A percentile compares a stretch with the other conserved stretches of the same genome.
These are phyloP conservation scores for Theretra japonica DNA, from an alignment of 2,888 invertebrate species.

Conservation along the genomic window DNA sequence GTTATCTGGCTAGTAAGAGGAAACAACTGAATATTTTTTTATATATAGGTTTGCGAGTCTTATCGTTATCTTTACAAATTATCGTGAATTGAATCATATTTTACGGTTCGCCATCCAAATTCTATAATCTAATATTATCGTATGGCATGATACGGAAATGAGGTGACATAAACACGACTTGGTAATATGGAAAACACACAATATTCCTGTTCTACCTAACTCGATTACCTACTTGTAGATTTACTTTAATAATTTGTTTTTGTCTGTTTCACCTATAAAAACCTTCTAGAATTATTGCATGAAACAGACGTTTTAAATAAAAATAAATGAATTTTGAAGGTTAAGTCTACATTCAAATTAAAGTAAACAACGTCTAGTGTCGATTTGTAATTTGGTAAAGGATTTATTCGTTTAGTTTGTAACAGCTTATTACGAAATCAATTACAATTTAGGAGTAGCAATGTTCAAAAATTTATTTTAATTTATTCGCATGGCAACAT, in stretches of 20 bases:
- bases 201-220: too few relatives aligned
- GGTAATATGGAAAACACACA: neutral
- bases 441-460: neutral
- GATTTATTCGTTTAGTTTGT: neutral
- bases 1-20: neutral
- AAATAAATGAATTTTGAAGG: neutral
- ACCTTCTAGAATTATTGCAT: too few relatives aligned
- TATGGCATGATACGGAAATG: neutral
- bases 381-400: too few relatives aligned
- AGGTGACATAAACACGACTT: neutral
- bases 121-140: conserved; percentile 8
- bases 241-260: too few relatives aligned
- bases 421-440: neutral
- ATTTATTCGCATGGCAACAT: neutral
- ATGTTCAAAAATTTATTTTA: neutral
- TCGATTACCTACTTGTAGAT: too few relatives aligned
- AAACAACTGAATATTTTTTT: neutral
- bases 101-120: neutral
- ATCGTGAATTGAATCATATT: conserved; percentile 3
- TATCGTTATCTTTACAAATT: neutral
- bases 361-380: too few relatives aligned
- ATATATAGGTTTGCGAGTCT: neutral
- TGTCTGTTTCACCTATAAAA: too few relatives aligned
- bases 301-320: too few relatives aligned
- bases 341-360: neutral